Base-by-base conservation (phyloP, 2,113 vertebrate species). In the Uropsilus gracilis region DNA sequence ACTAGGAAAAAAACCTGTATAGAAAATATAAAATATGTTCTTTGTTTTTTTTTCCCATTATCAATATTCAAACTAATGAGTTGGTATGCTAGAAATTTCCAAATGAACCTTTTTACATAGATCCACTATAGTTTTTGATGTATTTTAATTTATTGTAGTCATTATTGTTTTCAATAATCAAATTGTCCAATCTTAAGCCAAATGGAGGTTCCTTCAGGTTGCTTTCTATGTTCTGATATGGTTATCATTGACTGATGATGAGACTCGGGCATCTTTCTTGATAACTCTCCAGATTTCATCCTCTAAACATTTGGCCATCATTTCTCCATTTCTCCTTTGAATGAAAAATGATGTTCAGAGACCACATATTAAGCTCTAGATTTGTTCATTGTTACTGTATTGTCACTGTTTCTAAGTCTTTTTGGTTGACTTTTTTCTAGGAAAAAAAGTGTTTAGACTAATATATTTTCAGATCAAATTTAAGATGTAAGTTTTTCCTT, bases 391-490 rank as follows among this genome's bases (percentile, higher is more conserved):
- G 20, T 34, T 69, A 46, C 46, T 46, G 8, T 63, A 30, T 46
- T 91, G n/a, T 63, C 42, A 24, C 64, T 68, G 8, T 84, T 89
- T 91, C 14, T 73, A 39, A 26, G 5, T 78, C 26, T 59, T 91
- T 84, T 71, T 84, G 63, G 85, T 64, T 92, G 44, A 83, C n/a
- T 22, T 5, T 64, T 73, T 57, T 57, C 42, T 71, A 72, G 48
- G 13, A 17, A 66, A 37, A 94, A 69, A 48, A 46, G 59, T 8
- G 39, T 61, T 69, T 26, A n/a, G 42, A 77, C 44, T 2, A 55
- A 61, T 73, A 61, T 73, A 68, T 89, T 89, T 81, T 61, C 32
- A 75, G 85, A 73, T 80, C 30, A 80, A 89, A 80, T 53, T 94
- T 80, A 69, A 89, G 50, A 59, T 81, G 24, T 26, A 57, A 3